These are phyloP conservation scores for Drosophila setosimentum DNA, from an alignment of 2,888 invertebrate species.

Conservation along the genomic window DNA sequence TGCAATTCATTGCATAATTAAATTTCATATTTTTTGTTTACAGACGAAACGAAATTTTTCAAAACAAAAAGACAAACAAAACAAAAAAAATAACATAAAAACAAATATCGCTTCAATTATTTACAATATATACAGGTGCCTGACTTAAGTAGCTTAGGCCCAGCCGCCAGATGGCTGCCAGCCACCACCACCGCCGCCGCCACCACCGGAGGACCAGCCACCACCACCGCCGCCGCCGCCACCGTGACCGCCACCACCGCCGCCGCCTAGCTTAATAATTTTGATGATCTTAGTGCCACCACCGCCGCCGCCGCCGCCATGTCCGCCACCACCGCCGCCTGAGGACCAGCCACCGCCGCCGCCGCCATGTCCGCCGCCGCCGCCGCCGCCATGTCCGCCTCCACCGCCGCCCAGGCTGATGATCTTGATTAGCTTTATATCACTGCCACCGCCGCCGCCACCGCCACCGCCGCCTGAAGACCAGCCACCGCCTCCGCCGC, in stretches of 20 bases:
- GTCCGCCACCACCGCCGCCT: conserved; percentile 56
- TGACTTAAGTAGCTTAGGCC: conserved; percentile 62
- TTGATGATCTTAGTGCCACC: conserved; percentile 53
- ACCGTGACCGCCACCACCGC: conserved; percentile 46
- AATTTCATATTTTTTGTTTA: background rate
- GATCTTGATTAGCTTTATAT: background rate
- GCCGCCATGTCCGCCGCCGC: conserved; percentile 48
- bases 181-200: conserved; percentile 65
- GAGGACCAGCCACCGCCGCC: conserved; percentile 54
- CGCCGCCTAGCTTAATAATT: conserved; percentile 56
- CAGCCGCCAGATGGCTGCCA: conserved; percentile 81
- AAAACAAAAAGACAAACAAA: conserved; percentile 1
- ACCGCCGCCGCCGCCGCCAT: conserved; percentile 53
- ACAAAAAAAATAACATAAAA: conserved; percentile 8
- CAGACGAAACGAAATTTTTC: conserved; percentile 4
- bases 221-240: conserved; percentile 55
- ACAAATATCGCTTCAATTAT: conserved; percentile 43
- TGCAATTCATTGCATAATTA: conserved; percentile 31
- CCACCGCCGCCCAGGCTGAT: conserved; percentile 32
- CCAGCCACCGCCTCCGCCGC: conserved; percentile 61
- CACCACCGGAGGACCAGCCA: conserved; percentile 62
- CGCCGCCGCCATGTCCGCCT: conserved; percentile 15
- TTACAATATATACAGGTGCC: conserved; percentile 70
- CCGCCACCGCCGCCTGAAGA: conserved; percentile 62
- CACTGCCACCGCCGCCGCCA: conserved; percentile 64